A percentile compares a stretch with the other conserved stretches of the same genome.
Evolutionary conservation across 2,888 invertebrate genomes (phyloP).

Genomic region (Drosophila histrio): DNA sequence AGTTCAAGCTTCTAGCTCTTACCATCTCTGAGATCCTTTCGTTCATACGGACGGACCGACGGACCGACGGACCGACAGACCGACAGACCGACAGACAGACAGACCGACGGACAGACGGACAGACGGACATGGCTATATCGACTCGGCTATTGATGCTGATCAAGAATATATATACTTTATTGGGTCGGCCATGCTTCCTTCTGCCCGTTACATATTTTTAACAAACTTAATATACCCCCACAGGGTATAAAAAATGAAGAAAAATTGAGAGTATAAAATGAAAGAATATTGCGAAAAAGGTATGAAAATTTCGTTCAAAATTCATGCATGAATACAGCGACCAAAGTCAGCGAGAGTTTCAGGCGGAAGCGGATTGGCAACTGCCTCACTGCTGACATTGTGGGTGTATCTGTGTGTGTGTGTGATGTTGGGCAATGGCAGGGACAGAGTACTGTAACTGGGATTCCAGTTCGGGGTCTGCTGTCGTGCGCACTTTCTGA

Average conservation of each 20-base stretch:
- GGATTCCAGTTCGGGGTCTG: slow-evolving; percentile 50
- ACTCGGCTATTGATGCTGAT: no score
- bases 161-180: no score
- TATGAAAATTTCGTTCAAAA: slow-evolving; percentile 76
- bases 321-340: slow-evolving; percentile 75
- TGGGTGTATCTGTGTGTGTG: not conserved
- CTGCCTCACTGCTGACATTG: slow-evolving; percentile 21
- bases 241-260: not conserved
- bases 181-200: no score
- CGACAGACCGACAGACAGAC: no score
- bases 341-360: slow-evolving; percentile 40
- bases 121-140: no score
- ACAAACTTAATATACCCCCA: no score
- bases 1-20: no score
- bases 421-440: not conserved
- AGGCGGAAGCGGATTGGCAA: slow-evolving; percentile 49
- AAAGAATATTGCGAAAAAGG: slow-evolving; percentile 73
- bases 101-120: no score
- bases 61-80: no score
- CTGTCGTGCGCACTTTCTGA: slow-evolving; percentile 76
- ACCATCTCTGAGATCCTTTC: no score
- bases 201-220: no score
- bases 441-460: slow-evolving; percentile 29
- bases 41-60: no score
- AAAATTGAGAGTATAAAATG: slow-evolving; percentile 29